Evolutionary conservation across 92 coral and sea anemone genomes (phyloP).

Genomic region (Nematostella vectensis): DNA sequence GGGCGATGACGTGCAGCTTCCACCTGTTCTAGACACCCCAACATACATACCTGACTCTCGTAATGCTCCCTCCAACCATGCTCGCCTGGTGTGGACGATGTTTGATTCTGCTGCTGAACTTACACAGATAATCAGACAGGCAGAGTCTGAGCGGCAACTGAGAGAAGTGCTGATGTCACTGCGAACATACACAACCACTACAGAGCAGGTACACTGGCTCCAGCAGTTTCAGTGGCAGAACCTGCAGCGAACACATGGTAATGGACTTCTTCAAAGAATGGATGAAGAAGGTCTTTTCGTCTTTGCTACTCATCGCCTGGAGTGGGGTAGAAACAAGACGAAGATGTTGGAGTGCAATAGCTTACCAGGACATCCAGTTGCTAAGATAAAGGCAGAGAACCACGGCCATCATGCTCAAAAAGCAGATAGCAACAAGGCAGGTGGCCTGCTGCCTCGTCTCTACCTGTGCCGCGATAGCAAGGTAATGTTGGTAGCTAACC

Average conservation of each 20-base stretch:
- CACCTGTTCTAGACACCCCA: slow-evolving; percentile 28
- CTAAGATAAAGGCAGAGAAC: slow-evolving; percentile 23
- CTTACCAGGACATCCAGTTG: slow-evolving; percentile 23
- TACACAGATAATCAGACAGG: slow-evolving; percentile 24
- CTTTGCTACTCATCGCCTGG: slow-evolving; percentile 29
- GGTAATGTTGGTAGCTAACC: too few species aligned
- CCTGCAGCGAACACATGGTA: slow-evolving; percentile 15
- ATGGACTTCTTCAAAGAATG: too few species aligned
- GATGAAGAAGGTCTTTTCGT: slow-evolving; percentile 28
- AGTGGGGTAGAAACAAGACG: slow-evolving; percentile 21
- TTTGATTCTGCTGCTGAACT: slow-evolving; percentile 29
- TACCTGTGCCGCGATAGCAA: slow-evolving; percentile 32
- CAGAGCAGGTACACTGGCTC: slow-evolving; percentile 22
- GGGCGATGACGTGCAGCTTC: slow-evolving; percentile 35
- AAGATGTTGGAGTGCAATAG: slow-evolving; percentile 13
- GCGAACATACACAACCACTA: slow-evolving; percentile 18
- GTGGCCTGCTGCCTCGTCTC: slow-evolving; percentile 20
- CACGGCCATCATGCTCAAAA: slow-evolving; percentile 20
- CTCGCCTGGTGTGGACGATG: slow-evolving; percentile 27
- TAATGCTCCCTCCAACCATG: slow-evolving; percentile 37
- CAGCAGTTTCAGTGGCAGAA: too few species aligned
- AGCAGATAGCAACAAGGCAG: slow-evolving; percentile 37
- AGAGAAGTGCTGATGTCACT: slow-evolving; percentile 25
- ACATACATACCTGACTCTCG: slow-evolving; percentile 16
- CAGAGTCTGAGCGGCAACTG: too few species aligned